Evolutionary conservation across 37 sponge, comb jelly and placozoan species (phyloP).

Genomic region (Bolinopsis microptera): DNA sequence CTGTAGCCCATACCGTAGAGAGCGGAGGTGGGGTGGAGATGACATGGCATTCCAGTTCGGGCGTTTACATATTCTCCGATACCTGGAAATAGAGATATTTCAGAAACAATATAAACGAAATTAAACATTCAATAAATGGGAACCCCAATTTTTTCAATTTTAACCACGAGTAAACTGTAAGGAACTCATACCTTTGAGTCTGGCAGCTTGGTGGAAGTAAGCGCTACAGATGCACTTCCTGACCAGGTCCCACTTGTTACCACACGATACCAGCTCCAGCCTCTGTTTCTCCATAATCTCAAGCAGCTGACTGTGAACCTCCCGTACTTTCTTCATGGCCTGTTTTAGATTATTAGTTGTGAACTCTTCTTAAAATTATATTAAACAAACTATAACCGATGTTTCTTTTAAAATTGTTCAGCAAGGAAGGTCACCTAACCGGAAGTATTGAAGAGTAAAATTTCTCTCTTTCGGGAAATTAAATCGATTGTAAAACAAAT

Average conservation of each 20-base stretch:
- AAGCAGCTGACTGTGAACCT: slow-evolving; percentile 93
- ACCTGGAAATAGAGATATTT: slow-evolving; percentile 73
- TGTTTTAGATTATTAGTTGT: neutral
- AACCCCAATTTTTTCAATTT: no score
- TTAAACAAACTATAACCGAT: neutral
- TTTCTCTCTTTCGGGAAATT: no score
- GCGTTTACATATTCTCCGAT: slow-evolving; percentile 99
- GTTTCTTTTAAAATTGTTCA: neutral
- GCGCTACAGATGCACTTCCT: slow-evolving; percentile 96
- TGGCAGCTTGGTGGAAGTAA: slow-evolving; percentile 99
- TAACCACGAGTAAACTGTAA: no score
- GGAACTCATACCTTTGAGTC: slow-evolving; percentile 92
- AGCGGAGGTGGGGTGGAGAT: slow-evolving; percentile 97
- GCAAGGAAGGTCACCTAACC: neutral
- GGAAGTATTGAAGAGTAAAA: no score
- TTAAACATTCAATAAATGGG: no score
- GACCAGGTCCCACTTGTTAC: slow-evolving; percentile 98
- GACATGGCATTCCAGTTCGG: slow-evolving; percentile 97
- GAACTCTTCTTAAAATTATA: slow-evolving; percentile 45
- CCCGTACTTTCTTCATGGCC: slow-evolving; percentile 73
- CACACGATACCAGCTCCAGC: slow-evolving; percentile 82
- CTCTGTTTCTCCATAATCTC: slow-evolving; percentile 98
- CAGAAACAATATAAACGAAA: neutral
- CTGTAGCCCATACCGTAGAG: slow-evolving; percentile 99
- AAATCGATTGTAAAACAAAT: no score